Percentiles rank a stretch among this genome's conserved stretches.
These are phyloP conservation scores for Orussus abietinus DNA, from an alignment of 1,140 invertebrate genomes.

Conservation along the genomic window DNA sequence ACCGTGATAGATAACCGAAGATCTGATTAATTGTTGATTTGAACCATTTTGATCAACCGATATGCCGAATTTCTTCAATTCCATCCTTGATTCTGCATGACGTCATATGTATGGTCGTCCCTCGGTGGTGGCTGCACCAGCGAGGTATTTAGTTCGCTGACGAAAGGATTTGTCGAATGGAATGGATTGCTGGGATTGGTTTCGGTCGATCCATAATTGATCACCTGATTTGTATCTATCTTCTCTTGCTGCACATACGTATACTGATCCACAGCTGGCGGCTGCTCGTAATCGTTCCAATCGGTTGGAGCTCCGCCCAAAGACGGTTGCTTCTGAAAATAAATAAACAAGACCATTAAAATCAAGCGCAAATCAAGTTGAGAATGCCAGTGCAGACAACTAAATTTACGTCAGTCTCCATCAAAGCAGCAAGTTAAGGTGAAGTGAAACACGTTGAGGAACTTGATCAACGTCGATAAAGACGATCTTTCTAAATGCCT, in stretches of 20 bases:
- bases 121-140: constrained; percentile 42
- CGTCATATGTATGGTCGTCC: constrained; percentile 46
- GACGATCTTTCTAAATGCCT: too few species aligned
- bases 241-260: constrained; percentile 24
- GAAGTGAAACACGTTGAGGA: too few species aligned
- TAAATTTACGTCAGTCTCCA: too few species aligned
- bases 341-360: too few species aligned
- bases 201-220: constrained; percentile 47
- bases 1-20: too few species aligned
- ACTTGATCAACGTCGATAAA: too few species aligned
- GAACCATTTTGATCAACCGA: background rate
- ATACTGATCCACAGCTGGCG: constrained; percentile 12
- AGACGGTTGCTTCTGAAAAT: constrained; percentile 45
- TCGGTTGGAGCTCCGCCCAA: constrained; percentile 25
- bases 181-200: constrained; percentile 44
- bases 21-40: constrained; percentile 1
- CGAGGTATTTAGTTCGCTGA: constrained; percentile 31
- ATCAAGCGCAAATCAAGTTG: too few species aligned
- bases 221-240: constrained; percentile 22
- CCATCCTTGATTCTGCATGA: constrained; percentile 38
- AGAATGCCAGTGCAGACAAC: too few species aligned
- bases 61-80: constrained; percentile 26
- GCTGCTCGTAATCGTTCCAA: constrained; percentile 37
- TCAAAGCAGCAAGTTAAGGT: too few species aligned
- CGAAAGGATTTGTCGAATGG: constrained; percentile 48